Percentiles rank a stretch among this genome's conserved stretches.
These are phyloP conservation scores for Corynorhinus townsendii DNA, from an alignment of 2,113 vertebrate genomes.

Conservation along the genomic window DNA sequence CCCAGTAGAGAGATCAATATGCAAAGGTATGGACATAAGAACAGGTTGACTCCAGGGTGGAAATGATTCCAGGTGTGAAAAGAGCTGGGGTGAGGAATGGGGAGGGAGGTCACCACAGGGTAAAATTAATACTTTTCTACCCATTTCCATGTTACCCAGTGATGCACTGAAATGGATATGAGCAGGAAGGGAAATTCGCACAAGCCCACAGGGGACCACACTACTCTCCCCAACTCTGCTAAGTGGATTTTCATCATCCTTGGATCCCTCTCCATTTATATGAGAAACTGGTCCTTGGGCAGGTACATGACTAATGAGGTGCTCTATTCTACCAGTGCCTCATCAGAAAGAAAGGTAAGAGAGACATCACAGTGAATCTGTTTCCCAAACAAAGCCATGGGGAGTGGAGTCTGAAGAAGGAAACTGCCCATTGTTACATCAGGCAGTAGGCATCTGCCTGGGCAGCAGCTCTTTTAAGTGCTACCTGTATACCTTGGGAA, in stretches of 20 bases:
- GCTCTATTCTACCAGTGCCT: background rate
- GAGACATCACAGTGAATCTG: background rate
- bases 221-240: accelerated
- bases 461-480: background rate
- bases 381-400: background rate
- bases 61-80: background rate
- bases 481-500: background rate
- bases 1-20: background rate
- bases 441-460: background rate
- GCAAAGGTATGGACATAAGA: background rate
- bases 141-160: background rate
- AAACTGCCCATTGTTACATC: too few relatives aligned
- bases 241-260: background rate
- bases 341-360: background rate
- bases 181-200: background rate
- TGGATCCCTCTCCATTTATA: background rate
- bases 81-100: background rate
- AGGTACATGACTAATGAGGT: background rate
- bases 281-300: background rate
- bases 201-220: background rate
- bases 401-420: background rate
- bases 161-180: too few relatives aligned
- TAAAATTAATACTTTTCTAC: background rate
- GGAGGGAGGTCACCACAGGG: background rate
- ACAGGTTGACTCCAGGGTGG: background rate